Evolutionary conservation across 2,797 vertebrate genomes (phyloP), one percentile per base, ranked within the genome.

Genomic region (Crax fasciolata): DNA sequence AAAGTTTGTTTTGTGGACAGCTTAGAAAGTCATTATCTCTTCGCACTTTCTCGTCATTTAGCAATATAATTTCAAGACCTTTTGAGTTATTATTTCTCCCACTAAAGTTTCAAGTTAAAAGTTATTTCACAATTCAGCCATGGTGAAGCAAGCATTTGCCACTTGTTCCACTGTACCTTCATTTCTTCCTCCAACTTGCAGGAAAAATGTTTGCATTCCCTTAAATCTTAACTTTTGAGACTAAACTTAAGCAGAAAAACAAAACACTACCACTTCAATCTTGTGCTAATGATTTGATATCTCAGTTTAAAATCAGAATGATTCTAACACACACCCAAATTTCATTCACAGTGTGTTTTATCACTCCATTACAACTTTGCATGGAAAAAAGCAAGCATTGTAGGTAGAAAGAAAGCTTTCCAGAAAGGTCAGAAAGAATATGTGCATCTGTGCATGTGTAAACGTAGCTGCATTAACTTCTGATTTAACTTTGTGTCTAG

Each of bases 371-470:
- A 75, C 63, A 61, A 46, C 20, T n/a, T 19, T 59, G 30, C 11
- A 61, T 28, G 14, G 9, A 52, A 52, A 17, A 46, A 55, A 63
- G 62, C 3, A 28, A 2, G 39, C 80, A 49, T 21, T 30, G 48
- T 12, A 63, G 41, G 30, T 38, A 35, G 35, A 35, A 35, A 61
- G 49, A 68, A 74, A 57, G 30, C 15, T 32, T 63, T 67, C 57
- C 44, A 32, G 28, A 78, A 59, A 2, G 1, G 49, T 67, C 30
- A 20, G 59, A 48, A 19, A 72, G 54, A 57, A 2, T 7, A 46
- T 1, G 4, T 39, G n/a, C 0, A 2, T 48, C 27, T 52, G 15
- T 58, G 35, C 44, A 46, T 8, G 52, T 0, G 2, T 35, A 48
- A 2, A 11, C 6, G 54, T 9, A 57, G 74, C 17, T 46, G 11